These are phyloP conservation scores for Eupithecia centaureata DNA, from an alignment of 2,888 invertebrate genomes.

Conservation along the genomic window DNA sequence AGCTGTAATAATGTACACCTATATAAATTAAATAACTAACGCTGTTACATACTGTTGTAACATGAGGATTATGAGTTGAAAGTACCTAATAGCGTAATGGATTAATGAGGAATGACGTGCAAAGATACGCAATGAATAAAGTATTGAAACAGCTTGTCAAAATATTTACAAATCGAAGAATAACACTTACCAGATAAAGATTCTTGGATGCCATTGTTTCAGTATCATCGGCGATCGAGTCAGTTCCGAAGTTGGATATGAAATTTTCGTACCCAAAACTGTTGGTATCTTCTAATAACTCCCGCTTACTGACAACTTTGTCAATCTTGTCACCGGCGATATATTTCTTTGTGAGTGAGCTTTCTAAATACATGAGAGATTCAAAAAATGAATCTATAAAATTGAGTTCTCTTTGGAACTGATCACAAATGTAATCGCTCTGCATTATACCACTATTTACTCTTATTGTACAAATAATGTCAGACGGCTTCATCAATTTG, in stretches of 20 bases:
- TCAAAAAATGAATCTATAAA: slow-evolving; percentile 81
- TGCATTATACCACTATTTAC: slow-evolving; percentile 65
- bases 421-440: slow-evolving; percentile 70
- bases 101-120: slow-evolving; percentile 37
- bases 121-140: slow-evolving; percentile 42
- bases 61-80: slow-evolving; percentile 3
- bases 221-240: slow-evolving; percentile 61
- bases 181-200: slow-evolving; percentile 80
- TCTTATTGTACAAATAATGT: slow-evolving; percentile 75
- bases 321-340: slow-evolving; percentile 59
- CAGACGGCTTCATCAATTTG: slow-evolving; percentile 77
- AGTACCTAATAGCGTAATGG: slow-evolving; percentile 35
- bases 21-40: neutral
- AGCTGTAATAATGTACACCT: slow-evolving; percentile 63
- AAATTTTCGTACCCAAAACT: slow-evolving; percentile 65
- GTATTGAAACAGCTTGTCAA: slow-evolving; percentile 43
- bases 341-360: slow-evolving; percentile 63
- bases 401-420: slow-evolving; percentile 76
- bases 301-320: slow-evolving; percentile 54
- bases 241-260: slow-evolving; percentile 70
- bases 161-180: slow-evolving; percentile 72
- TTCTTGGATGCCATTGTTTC: slow-evolving; percentile 81
- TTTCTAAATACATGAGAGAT: slow-evolving; percentile 76
- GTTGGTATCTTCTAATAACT: slow-evolving; percentile 54
- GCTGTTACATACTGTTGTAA: too few species aligned